Percentiles rank a stretch among this genome's conserved stretches.
Evolutionary conservation across 2,113 vertebrate species (phyloP).

Genomic region (Passerina amoena): DNA sequence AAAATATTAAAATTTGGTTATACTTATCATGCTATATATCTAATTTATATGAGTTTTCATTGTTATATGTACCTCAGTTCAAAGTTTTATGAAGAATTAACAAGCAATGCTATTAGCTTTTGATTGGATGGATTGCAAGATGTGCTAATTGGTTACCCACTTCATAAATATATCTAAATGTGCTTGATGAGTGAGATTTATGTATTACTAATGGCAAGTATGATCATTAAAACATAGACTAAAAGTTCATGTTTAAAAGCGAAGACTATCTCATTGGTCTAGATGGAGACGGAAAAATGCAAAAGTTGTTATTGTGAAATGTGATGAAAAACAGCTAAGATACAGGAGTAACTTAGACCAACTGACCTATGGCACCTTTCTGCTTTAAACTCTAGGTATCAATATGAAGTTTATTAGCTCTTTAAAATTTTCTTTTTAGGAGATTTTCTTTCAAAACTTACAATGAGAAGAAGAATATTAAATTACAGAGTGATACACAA

Average conservation of each 20-base stretch:
- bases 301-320: neutral
- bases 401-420: neutral
- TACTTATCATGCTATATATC: neutral
- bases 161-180: neutral
- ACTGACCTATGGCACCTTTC: neutral
- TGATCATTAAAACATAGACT: neutral
- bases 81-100: neutral
- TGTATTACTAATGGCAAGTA: neutral
- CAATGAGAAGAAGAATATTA: neutral
- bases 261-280: neutral
- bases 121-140: neutral
- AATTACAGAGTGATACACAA: neutral
- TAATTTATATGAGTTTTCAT: neutral
- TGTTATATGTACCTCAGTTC: neutral
- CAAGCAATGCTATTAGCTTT: neutral
- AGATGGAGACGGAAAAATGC: neutral
- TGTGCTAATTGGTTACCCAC: neutral
- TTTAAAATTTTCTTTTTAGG: neutral
- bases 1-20: neutral
- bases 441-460: neutral
- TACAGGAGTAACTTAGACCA: neutral
- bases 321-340: neutral
- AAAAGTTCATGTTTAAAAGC: neutral
- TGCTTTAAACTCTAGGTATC: neutral
- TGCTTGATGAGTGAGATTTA: neutral